These are phyloP conservation scores for Catharus bicknelli DNA, from an alignment of 2,113 vertebrate genomes.

Conservation along the genomic window DNA sequence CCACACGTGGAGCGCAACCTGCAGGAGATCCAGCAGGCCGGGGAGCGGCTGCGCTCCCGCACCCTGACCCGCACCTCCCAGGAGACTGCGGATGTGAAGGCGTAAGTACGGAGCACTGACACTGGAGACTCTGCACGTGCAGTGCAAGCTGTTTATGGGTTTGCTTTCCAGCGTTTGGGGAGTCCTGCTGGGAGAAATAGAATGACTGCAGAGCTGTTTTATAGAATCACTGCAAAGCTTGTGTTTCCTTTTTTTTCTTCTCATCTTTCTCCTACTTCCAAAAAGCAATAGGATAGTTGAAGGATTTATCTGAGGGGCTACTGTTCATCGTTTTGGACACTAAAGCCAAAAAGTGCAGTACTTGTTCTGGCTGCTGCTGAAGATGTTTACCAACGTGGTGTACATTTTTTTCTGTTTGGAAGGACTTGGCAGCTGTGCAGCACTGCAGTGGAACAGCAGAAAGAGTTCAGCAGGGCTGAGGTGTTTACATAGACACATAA, in stretches of 20 bases:
- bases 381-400: not conserved
- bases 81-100: conserved; percentile 95
- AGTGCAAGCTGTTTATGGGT: rapidly evolving
- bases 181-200: not conserved
- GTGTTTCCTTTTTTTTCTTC: not conserved
- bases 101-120: conserved; percentile 75
- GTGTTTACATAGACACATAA: not conserved
- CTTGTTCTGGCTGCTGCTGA: not conserved
- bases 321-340: not conserved
- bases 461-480: not conserved
- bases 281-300: not conserved
- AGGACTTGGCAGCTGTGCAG: conserved; percentile 31
- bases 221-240: not conserved
- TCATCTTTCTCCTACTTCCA: not conserved
- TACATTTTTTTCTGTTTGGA: not conserved
- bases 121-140: rapidly evolving
- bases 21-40: conserved; percentile 95
- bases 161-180: rapidly evolving
- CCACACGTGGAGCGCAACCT: conserved; percentile 94
- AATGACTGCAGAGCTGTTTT: not conserved
- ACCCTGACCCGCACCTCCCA: conserved; percentile 94
- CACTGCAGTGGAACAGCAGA: conserved; percentile 26
- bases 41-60: conserved; percentile 91
- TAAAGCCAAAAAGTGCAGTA: not conserved
- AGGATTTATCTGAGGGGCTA: not conserved